A percentile compares a stretch with the other conserved stretches of the same genome.
phyloP scores from a whole-genome alignment of 2,113 vertebrate genomes.

The Bostrychus sinensis region DNA sequence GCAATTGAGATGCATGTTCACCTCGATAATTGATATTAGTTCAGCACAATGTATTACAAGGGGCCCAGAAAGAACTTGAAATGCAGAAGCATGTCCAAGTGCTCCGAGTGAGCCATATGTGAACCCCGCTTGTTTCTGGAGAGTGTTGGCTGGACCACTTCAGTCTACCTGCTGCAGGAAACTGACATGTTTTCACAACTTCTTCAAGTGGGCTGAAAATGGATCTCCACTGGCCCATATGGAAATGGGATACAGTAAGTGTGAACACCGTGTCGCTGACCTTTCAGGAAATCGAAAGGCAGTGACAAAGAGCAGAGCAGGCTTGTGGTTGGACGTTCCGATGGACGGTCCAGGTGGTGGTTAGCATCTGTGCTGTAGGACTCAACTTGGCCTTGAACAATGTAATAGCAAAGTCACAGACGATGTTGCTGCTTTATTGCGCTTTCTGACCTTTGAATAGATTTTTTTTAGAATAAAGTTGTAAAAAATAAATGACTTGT shows the following conservation, averaged over 20 bases:
- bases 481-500: neutral
- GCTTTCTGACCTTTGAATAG: conserved; percentile 14
- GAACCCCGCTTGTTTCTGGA: conserved; percentile 2
- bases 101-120: conserved; percentile 19
- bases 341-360: conserved; percentile 12
- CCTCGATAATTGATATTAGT: conserved; percentile 2
- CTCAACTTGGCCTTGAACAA: conserved; percentile 6
- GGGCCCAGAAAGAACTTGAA: neutral
- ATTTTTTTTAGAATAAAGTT: neutral
- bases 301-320: conserved; percentile 17
- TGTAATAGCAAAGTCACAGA: neutral
- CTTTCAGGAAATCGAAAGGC: conserved; percentile 13
- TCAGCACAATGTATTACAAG: conserved; percentile 7
- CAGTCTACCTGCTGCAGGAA: conserved; percentile 20
- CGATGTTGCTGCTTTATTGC: neutral
- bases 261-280: conserved; percentile 49
- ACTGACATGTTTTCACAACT: conserved; percentile 39
- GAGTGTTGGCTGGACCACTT: conserved; percentile 1
- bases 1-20: neutral
- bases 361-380: conserved; percentile 23
- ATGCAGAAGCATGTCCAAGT: neutral
- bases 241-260: conserved; percentile 42
- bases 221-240: conserved; percentile 24
- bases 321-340: conserved; percentile 10
- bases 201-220: conserved; percentile 27